These are phyloP conservation scores for Rhaphigaster nebulosa DNA, from an alignment of 2,888 invertebrate genomes.

Conservation along the genomic window DNA sequence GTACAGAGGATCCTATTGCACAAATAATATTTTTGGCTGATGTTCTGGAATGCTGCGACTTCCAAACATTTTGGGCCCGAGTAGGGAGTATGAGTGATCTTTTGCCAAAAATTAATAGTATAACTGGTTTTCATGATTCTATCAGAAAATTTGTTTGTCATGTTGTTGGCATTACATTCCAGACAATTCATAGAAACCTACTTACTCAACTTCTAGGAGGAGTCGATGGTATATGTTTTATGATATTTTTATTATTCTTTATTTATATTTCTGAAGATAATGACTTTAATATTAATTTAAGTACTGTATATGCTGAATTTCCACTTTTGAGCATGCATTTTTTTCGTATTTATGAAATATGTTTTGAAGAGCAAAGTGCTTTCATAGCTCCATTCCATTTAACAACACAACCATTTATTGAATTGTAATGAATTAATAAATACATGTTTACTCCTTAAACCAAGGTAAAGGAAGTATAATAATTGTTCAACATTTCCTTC, in stretches of 20 bases:
- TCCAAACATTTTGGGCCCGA: conserved; percentile 90
- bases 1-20: conserved; percentile 86
- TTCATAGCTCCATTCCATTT: too few relatives aligned
- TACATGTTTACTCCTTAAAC: too few relatives aligned
- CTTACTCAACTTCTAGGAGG: conserved; percentile 89
- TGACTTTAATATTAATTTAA: neutral
- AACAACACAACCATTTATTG: too few relatives aligned
- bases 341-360: too few relatives aligned
- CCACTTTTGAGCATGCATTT: too few relatives aligned
- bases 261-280: conserved; percentile 9
- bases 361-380: too few relatives aligned
- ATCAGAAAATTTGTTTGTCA: conserved; percentile 97
- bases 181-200: conserved; percentile 87
- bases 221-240: conserved; percentile 79
- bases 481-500: too few relatives aligned
- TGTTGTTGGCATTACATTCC: conserved; percentile 96
- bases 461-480: too few relatives aligned
- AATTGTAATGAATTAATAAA: too few relatives aligned
- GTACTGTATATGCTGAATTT: too few relatives aligned
- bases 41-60: conserved; percentile 93
- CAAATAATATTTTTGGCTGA: conserved; percentile 92
- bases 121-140: conserved; percentile 93
- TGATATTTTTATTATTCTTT: neutral
- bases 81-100: conserved; percentile 78
- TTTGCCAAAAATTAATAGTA: conserved; percentile 82